Percentiles rank a stretch among this genome's conserved stretches.
phyloP scores from a whole-genome alignment of 2,888 invertebrate genomes.

The Leptarthrus brevirostris region DNA sequence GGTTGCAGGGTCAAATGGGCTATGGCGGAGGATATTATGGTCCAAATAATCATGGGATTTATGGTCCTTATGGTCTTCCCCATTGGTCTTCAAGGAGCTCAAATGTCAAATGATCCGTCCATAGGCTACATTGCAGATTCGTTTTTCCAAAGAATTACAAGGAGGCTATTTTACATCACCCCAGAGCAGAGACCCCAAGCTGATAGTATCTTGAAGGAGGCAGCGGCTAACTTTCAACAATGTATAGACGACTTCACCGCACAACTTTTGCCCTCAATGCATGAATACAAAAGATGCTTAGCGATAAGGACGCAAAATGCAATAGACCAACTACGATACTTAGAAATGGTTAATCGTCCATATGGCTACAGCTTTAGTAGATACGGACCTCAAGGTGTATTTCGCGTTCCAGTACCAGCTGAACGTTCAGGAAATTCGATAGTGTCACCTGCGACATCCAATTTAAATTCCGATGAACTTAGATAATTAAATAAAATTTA shows the following conservation, averaged over 20 bases:
- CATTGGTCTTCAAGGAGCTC: not conserved
- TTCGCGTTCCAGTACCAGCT: no score
- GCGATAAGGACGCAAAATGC: not conserved
- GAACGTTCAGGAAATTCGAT: no score
- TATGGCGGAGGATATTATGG: no score
- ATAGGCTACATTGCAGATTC: slow-evolving; percentile 8
- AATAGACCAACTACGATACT: not conserved
- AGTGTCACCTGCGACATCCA: no score
- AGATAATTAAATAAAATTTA: no score
- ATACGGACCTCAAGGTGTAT: not conserved
- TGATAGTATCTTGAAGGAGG: not conserved
- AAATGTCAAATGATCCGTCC: not conserved
- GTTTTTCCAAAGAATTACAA: not conserved
- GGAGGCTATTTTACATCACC: not conserved
- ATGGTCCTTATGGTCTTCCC: no score
- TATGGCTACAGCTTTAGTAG: not conserved
- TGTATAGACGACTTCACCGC: not conserved
- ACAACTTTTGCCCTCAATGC: no score
- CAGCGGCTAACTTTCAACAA: not conserved
- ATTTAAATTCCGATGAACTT: no score
- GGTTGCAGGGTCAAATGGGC: no score
- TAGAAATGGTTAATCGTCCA: not conserved
- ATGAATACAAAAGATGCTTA: not conserved
- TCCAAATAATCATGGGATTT: no score
- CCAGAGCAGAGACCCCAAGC: not conserved